Evolutionary conservation across 1,140 invertebrate species (phyloP).

Genomic region (Lepidurus apus): DNA sequence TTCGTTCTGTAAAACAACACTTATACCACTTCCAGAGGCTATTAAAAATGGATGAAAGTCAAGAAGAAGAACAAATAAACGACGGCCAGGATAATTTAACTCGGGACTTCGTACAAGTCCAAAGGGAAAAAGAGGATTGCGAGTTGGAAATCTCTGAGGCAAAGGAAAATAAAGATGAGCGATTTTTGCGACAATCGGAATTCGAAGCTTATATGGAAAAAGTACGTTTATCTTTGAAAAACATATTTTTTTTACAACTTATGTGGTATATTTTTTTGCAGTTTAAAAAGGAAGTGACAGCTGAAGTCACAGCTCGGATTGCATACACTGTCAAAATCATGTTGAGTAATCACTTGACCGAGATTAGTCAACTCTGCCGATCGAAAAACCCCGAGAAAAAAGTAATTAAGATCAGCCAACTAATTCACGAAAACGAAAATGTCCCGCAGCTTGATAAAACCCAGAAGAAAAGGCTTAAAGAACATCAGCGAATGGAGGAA

Average conservation of each 20-base stretch:
- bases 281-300: constrained; percentile 30
- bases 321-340: constrained; percentile 31
- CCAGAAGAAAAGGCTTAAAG: background rate
- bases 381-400: constrained; percentile 2
- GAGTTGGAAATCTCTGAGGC: background rate
- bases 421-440: background rate
- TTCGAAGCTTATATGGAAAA: background rate
- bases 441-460: background rate
- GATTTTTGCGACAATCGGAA: background rate
- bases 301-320: constrained; percentile 27
- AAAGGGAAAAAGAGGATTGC: background rate
- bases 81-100: too few species aligned
- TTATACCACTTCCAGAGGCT: background rate
- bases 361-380: background rate
- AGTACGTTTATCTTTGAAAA: background rate
- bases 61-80: background rate
- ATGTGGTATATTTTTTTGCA: constrained; percentile 1
- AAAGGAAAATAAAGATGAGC: background rate
- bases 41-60: background rate
- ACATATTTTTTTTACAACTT: background rate
- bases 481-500: background rate
- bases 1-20: background rate
- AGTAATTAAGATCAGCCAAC: background rate
- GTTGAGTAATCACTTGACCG: constrained; percentile 24
- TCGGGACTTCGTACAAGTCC: too few species aligned